Evolutionary conservation across 2,797 vertebrate species (phyloP), one percentile per base, ranked within the genome.

Genomic region (Lepus townsendii): DNA sequence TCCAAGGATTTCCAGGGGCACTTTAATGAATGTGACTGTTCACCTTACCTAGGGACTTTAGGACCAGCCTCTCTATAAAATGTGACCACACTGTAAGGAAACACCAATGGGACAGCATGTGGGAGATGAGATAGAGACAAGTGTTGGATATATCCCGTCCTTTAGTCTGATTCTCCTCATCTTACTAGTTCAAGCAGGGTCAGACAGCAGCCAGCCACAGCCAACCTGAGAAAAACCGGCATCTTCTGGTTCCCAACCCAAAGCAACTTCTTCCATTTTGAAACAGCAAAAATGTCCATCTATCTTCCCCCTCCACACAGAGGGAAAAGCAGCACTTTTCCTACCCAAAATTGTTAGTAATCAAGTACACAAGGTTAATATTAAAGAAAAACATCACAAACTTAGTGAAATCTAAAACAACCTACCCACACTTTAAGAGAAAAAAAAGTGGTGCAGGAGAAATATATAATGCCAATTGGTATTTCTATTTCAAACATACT

Each of bases 321-420:
- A 22, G 24, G 10, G 73, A 84, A 87, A 75, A 62, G 62, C 22
- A 76, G 52, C n/a, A 77, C 4, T 66, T 69, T 88, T 91, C 42
- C 79, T 66, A 69, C 60, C 62, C 72, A 27, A 90, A 72, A 30
- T 9, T 90, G 17, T 75, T 88, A 88, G 63, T 30, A 69, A 82
- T 22, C 19, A 84, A 73, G 27, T 35, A 66, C 16, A 82, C 4
- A 73, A 80, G 71, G 19, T 35, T 42, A 71, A 73, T 66, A 35
- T 38, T 24, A 85, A 76, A 75, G 38, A 82, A 82, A 85, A 77
- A 88, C 4, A 84, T 16, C 83, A 3, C 35, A 42, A 83, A 92
- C 80, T 16, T 65, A 35, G 72, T 75, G 72, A 89, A 90, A 62
- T 79, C 62, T 76, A 69, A 90, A 96, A 90, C 63, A 75, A 73